Conservation (phyloP, 2,888 invertebrate genomes). For the Drosophila incognita region DNA sequence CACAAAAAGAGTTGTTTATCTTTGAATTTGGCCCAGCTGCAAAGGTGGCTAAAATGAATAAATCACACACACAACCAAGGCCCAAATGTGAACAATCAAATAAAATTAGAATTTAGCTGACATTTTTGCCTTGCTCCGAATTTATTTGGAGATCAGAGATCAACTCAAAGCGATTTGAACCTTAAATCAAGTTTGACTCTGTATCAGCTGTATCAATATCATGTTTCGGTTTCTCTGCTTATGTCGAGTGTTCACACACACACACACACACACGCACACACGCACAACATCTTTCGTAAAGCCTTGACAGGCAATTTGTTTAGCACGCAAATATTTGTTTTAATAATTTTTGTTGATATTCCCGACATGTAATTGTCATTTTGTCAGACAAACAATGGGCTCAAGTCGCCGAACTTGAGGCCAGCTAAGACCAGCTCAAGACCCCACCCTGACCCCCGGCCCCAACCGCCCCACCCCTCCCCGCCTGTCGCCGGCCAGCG, state of each 20-base stretch:
- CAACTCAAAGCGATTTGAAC: neutral
- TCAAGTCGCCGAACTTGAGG: constrained; percentile 30
- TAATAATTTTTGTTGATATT: constrained; percentile 61
- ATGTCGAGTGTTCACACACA: constrained; percentile 11
- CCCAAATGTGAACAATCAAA: neutral
- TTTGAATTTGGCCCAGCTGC: constrained; percentile 34
- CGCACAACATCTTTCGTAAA: constrained; percentile 10
- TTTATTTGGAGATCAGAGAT: neutral
- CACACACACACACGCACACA: neutral
- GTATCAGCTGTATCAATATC: constrained; percentile 45
- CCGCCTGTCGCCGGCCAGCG: constrained; percentile 19
- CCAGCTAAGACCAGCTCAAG: constrained; percentile 22
- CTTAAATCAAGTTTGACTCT: constrained; percentile 5
- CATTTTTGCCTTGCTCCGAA: neutral
- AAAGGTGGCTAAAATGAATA: constrained; percentile 13
- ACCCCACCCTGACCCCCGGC: constrained; percentile 55
- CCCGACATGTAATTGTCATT: constrained; percentile 78
- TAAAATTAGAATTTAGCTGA: neutral
- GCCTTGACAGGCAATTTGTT: constrained; percentile 63
- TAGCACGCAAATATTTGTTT: constrained; percentile 59
- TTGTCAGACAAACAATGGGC: constrained; percentile 75
- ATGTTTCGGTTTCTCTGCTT: constrained; percentile 1
- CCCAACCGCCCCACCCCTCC: neutral
- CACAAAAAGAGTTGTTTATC: constrained; percentile 45
- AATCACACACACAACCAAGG: constrained; percentile 12